These are phyloP conservation scores for Ophiothrix spiculata DNA, from an alignment of 35 echinoderm and acorn worm species.

Conservation along the genomic window DNA sequence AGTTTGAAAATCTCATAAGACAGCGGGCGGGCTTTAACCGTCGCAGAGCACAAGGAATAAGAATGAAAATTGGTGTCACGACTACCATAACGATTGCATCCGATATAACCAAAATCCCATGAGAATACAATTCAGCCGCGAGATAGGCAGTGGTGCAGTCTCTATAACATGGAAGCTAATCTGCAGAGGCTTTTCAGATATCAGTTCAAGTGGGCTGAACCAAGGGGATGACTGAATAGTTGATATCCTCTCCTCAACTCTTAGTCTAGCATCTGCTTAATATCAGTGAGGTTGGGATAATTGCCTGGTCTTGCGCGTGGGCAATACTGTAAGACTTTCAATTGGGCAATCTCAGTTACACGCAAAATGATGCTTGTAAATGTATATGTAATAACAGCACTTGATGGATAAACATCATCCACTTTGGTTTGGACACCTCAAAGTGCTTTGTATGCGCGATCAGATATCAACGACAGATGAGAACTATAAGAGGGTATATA, in stretches of 20 bases:
- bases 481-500: no score
- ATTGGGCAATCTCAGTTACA: background rate
- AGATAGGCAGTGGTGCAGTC: background rate
- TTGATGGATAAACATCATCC: background rate
- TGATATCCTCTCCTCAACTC: no score
- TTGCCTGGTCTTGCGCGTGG: background rate
- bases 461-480: no score
- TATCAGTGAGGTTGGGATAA: background rate
- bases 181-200: background rate
- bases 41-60: no score
- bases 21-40: no score
- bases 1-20: no score
- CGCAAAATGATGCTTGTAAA: background rate
- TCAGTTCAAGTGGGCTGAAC: conserved; percentile 3
- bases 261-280: no score
- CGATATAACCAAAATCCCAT: background rate
- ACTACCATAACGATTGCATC: no score
- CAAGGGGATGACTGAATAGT: background rate
- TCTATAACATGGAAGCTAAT: background rate
- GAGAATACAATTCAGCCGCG: background rate
- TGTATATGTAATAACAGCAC: background rate
- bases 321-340: background rate
- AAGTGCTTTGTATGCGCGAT: no score
- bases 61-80: no score
- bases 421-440: background rate